Conservation (phyloP, 2,797 vertebrate genomes). For the Cyprinodon diabolis region DNA sequence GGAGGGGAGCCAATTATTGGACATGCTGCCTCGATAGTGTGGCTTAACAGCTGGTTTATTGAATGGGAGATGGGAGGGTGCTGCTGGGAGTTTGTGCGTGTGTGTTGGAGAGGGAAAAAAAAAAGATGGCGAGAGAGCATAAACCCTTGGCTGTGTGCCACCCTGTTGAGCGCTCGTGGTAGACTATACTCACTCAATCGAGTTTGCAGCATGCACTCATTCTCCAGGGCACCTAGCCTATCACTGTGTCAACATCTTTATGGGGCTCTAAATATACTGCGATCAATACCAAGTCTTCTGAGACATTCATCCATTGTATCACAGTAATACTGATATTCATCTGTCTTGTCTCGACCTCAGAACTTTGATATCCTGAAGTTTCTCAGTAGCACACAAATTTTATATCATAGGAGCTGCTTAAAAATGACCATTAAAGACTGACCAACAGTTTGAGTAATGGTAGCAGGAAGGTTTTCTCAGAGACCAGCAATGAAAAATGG, state of each 20-base stretch:
- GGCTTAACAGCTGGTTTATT: constrained; percentile 83
- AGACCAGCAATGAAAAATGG: neutral
- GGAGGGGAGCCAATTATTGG: constrained; percentile 81
- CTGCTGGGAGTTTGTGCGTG: constrained; percentile 32
- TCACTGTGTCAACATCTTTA: constrained; percentile 76
- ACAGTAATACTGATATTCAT: constrained; percentile 63
- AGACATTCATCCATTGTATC: constrained; percentile 71
- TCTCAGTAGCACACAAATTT: constrained; percentile 27
- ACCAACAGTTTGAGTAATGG: neutral
- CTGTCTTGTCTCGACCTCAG: constrained; percentile 20
- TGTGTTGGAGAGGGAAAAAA: constrained; percentile 29
- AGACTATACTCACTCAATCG: constrained; percentile 48
- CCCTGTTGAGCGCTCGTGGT: constrained; percentile 46
- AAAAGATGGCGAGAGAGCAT: constrained; percentile 55
- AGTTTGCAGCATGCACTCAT: constrained; percentile 41
- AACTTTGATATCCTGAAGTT: constrained; percentile 37
- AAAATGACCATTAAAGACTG: neutral
- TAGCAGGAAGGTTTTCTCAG: neutral
- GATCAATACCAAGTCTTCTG: constrained; percentile 70
- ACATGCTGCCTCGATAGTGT: constrained; percentile 82
- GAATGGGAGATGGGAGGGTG: constrained; percentile 72
- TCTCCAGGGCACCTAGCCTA: constrained; percentile 64
- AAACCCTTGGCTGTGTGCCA: constrained; percentile 59
- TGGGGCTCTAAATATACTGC: constrained; percentile 73
- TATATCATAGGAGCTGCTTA: neutral